These are phyloP conservation scores for Salvelinus sp. DNA, from an alignment of 2,113 vertebrate genomes.

Conservation along the genomic window DNA sequence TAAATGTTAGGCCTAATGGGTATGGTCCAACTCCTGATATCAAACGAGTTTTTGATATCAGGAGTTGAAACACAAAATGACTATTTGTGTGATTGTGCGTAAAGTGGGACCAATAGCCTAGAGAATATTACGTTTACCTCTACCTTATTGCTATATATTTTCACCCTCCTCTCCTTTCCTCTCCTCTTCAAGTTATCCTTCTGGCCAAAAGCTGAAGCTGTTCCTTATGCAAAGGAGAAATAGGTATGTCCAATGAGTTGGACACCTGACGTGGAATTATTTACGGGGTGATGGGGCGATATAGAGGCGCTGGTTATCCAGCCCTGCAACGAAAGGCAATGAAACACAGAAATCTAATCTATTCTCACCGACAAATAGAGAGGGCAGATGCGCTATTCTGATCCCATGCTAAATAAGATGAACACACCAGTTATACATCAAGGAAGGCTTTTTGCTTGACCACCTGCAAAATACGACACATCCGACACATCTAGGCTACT, in stretches of 20 bases:
- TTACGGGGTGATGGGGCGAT: conserved; percentile 48
- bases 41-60: neutral
- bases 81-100: neutral
- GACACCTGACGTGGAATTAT: conserved; percentile 53
- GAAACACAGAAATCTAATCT: conserved; percentile 63
- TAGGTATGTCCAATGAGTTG: conserved; percentile 41
- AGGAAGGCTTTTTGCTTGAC: conserved; percentile 40
- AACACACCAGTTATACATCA: conserved; percentile 57
- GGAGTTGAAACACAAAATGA: too few species aligned
- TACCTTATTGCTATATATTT: neutral
- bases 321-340: conserved; percentile 52
- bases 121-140: neutral
- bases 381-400: conserved; percentile 67
- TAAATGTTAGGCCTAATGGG: neutral
- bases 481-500: neutral
- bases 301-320: conserved; percentile 34
- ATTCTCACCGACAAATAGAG: conserved; percentile 54
- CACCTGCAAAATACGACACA: conserved; percentile 32
- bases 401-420: conserved; percentile 66
- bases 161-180: neutral
- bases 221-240: conserved; percentile 53
- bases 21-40: neutral
- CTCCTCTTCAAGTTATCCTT: neutral
- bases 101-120: neutral
- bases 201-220: conserved; percentile 40